phyloP scores from a whole-genome alignment of 2,797 vertebrate species.

The Anguilla megastoma region DNA sequence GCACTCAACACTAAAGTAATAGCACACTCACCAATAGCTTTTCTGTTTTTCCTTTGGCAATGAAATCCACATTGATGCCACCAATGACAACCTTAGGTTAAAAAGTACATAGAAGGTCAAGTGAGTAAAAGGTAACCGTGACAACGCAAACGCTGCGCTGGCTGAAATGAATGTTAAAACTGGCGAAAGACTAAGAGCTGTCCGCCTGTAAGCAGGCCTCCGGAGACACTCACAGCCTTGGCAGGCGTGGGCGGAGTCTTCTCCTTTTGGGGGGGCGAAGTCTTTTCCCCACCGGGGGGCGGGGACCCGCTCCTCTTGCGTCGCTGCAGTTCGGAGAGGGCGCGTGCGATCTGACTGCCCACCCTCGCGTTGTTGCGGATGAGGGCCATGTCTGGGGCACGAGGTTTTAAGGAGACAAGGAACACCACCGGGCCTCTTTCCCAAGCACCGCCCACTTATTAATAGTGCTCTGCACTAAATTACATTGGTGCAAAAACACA shows the following conservation, averaged over 20 bases:
- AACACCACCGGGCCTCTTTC: background rate
- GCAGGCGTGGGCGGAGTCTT: conserved; percentile 40
- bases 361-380: conserved; percentile 87
- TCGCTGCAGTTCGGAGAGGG: conserved; percentile 66
- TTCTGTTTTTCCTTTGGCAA: conserved; percentile 79
- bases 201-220: background rate
- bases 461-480: too few relatives aligned
- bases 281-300: conserved; percentile 30
- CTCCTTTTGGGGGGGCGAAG: conserved; percentile 21
- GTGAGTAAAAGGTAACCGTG: background rate
- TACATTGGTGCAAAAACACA: too few relatives aligned
- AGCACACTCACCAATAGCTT: conserved; percentile 70
- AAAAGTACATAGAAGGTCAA: conserved; percentile 24
- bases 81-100: conserved; percentile 83
- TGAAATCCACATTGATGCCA: conserved; percentile 86
- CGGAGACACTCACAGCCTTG: conserved; percentile 62
- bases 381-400: conserved; percentile 79
- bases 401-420: conserved; percentile 56
- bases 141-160: background rate
- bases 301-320: conserved; percentile 32
- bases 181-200: background rate
- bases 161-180: background rate
- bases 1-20: background rate
- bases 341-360: conserved; percentile 83
- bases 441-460: background rate